These are phyloP conservation scores for Nesogale talazaci DNA, from an alignment of 2,113 vertebrate species.

Conservation along the genomic window DNA sequence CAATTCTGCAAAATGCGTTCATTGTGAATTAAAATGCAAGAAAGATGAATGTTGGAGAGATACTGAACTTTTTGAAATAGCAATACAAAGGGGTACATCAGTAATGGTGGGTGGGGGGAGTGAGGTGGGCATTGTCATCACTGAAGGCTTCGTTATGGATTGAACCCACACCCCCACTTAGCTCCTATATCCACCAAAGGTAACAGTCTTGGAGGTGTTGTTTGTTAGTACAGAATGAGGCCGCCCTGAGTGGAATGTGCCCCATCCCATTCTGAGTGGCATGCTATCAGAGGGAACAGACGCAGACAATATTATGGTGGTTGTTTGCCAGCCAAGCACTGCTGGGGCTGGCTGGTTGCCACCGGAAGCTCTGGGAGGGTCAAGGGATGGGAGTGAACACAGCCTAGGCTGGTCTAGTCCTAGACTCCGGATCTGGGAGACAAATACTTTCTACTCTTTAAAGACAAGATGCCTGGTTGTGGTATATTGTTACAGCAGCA, in stretches of 20 bases:
- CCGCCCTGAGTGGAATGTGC: neutral
- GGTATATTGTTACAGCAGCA: neutral
- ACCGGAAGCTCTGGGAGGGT: neutral
- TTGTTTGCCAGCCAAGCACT: neutral
- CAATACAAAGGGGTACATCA: neutral
- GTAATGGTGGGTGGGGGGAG: neutral
- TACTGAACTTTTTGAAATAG: neutral
- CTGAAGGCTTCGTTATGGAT: neutral
- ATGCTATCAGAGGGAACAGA: neutral
- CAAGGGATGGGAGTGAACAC: neutral
- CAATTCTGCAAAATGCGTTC: neutral
- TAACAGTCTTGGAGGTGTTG: neutral
- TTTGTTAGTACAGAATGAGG: neutral
- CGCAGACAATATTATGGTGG: neutral
- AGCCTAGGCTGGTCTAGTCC: neutral
- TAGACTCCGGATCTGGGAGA: neutral
- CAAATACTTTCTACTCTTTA: neutral
- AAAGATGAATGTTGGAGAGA: neutral
- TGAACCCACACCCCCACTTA: neutral
- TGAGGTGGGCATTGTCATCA: neutral
- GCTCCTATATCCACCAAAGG: neutral
- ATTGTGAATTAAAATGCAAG: neutral
- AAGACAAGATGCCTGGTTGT: neutral
- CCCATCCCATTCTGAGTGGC: neutral
- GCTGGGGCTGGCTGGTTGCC: neutral